These are phyloP conservation scores for Drosophila kanekoi DNA, from an alignment of 2,888 invertebrate genomes.

Conservation along the genomic window DNA sequence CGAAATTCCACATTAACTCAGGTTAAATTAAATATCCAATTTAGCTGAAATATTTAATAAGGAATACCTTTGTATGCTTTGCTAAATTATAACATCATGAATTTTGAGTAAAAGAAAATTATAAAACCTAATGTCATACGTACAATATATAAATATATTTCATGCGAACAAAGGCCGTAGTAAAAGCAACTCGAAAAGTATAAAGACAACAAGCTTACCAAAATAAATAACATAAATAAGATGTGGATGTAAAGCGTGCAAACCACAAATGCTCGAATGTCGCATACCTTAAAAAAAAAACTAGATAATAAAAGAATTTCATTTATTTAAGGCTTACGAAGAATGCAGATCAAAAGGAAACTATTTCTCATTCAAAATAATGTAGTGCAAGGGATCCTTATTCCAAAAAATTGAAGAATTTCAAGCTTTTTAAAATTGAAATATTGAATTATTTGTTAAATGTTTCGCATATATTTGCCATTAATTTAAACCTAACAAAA, in stretches of 20 bases:
- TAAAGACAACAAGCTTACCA: conserved; percentile 34
- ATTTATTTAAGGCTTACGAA: background rate
- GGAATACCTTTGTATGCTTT: conserved; percentile 32
- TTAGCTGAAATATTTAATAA: conserved; percentile 6
- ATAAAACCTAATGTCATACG: conserved; percentile 57
- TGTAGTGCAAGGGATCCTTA: too few relatives aligned
- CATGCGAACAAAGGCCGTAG: conserved; percentile 58
- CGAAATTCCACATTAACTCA: background rate
- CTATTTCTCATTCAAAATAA: too few relatives aligned
- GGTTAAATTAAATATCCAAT: background rate
- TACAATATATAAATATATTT: conserved; percentile 70
- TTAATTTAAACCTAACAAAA: background rate
- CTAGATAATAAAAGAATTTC: background rate
- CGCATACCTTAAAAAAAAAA: conserved; percentile 22
- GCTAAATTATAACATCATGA: conserved; percentile 56
- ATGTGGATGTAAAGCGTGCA: conserved; percentile 14
- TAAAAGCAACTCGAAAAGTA: conserved; percentile 39
- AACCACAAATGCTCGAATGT: background rate
- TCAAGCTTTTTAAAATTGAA: background rate
- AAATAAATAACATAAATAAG: conserved; percentile 38
- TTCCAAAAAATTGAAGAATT: too few relatives aligned
- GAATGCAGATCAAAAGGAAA: background rate
- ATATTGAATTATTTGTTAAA: background rate
- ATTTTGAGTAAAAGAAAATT: conserved; percentile 41
- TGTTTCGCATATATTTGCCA: too few relatives aligned